A percentile compares a stretch with the other conserved stretches of the same genome.
These are phyloP conservation scores for Amblyjoppa proteus DNA, from an alignment of 2,888 invertebrate genomes.

Conservation along the genomic window DNA sequence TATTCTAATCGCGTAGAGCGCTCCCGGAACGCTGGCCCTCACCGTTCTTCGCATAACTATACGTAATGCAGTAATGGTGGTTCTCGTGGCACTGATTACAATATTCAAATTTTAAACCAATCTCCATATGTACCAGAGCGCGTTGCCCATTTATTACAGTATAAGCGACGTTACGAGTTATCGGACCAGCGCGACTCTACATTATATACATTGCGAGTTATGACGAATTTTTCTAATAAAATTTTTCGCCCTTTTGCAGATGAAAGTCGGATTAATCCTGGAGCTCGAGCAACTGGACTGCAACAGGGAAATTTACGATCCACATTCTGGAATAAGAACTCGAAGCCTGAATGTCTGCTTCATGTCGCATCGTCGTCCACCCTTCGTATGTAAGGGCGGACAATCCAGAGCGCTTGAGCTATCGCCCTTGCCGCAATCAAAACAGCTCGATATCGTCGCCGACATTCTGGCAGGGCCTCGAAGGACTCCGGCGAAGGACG, in stretches of 20 bases:
- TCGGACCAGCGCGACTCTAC: not conserved
- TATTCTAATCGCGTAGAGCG: conserved; percentile 73
- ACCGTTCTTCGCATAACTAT: conserved; percentile 66
- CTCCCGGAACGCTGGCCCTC: conserved; percentile 47
- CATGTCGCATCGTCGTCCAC: not conserved
- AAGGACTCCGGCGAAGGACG: conserved; percentile 7
- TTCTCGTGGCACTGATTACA: conserved; percentile 76
- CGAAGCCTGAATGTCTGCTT: not conserved
- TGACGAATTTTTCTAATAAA: conserved; percentile 1
- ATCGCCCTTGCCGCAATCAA: not conserved
- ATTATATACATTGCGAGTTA: not conserved
- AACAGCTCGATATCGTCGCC: conserved; percentile 26
- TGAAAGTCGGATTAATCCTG: not conserved
- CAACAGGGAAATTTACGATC: not conserved
- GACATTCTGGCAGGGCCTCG: conserved; percentile 3
- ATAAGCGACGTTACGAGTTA: conserved; percentile 41
- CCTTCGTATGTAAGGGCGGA: not conserved
- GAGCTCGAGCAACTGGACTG: not conserved
- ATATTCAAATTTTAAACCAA: conserved; percentile 79
- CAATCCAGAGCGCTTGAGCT: not conserved
- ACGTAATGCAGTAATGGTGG: conserved; percentile 72
- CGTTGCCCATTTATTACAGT: conserved; percentile 47
- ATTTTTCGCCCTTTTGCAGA: not conserved
- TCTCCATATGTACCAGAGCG: conserved; percentile 74
- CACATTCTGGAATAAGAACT: not conserved